phyloP scores from a whole-genome alignment of 2,888 invertebrate species.

The Coelogynopora nodosa region DNA sequence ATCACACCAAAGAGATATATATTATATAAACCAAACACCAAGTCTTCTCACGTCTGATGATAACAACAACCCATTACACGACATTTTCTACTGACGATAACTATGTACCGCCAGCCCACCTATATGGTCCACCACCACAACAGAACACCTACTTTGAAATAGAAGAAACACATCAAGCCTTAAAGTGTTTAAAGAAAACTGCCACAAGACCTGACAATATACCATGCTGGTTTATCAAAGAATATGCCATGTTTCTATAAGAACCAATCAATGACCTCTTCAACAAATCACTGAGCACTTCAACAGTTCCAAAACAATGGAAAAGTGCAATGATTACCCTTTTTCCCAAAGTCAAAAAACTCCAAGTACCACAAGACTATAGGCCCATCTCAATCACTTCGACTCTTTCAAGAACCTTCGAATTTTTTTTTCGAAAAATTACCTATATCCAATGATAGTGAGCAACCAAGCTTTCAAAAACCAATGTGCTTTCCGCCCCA shows the following conservation, averaged over 20 bases:
- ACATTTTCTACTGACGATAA: not conserved
- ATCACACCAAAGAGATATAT: not conserved
- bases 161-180: not conserved
- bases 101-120: not conserved
- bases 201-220: conserved; percentile 14
- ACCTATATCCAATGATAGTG: too few relatives aligned
- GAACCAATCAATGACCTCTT: conserved; percentile 16
- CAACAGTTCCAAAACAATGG: not conserved
- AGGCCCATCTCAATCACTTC: too few relatives aligned
- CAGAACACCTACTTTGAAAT: conserved; percentile 28
- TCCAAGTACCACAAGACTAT: too few relatives aligned
- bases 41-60: not conserved
- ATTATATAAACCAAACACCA: not conserved
- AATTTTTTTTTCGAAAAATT: too few relatives aligned
- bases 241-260: conserved; percentile 11
- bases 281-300: conserved; percentile 15
- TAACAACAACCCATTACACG: not conserved
- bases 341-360: too few relatives aligned
- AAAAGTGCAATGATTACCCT: too few relatives aligned
- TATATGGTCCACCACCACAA: conserved; percentile 31
- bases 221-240: conserved; percentile 10
- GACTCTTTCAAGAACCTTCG: too few relatives aligned
- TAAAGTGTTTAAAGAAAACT: not conserved
- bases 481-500: too few relatives aligned
- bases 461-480: too few relatives aligned